These are phyloP conservation scores for Phataginus tricuspis DNA, from an alignment of 2,797 vertebrate genomes.

Conservation along the genomic window DNA sequence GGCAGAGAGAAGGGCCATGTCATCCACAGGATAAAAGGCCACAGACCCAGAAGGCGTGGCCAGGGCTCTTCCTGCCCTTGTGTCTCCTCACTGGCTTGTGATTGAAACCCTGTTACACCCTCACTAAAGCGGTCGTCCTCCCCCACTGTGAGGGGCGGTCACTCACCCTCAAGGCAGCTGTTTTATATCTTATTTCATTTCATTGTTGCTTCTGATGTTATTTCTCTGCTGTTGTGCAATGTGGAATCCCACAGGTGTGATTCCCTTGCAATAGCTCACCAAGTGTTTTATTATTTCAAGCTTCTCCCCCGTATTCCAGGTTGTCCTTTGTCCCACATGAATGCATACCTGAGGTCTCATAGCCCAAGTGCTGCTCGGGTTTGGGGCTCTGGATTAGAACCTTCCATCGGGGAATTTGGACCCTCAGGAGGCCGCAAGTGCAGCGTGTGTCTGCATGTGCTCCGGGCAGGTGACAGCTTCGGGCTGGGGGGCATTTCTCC, in stretches of 20 bases:
- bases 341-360: background rate
- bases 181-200: background rate
- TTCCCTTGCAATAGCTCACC: background rate
- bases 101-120: too few relatives aligned
- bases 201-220: background rate
- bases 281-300: background rate
- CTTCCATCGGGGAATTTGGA: background rate
- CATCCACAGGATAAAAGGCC: too few relatives aligned
- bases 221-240: background rate
- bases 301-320: background rate
- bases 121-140: too few relatives aligned
- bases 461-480: background rate
- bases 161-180: background rate
- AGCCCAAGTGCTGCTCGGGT: background rate
- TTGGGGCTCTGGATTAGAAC: background rate
- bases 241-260: too few relatives aligned
- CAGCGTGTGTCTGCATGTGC: background rate
- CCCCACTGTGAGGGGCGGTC: too few relatives aligned
- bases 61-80: too few relatives aligned
- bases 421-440: background rate
- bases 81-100: too few relatives aligned
- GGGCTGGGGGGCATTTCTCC: background rate
- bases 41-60: accelerated
- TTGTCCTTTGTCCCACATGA: background rate
- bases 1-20: background rate